Evolutionary conservation across 2,113 vertebrate species (phyloP), one percentile per base, ranked within the genome.

Genomic region (Aphyosemion australe): DNA sequence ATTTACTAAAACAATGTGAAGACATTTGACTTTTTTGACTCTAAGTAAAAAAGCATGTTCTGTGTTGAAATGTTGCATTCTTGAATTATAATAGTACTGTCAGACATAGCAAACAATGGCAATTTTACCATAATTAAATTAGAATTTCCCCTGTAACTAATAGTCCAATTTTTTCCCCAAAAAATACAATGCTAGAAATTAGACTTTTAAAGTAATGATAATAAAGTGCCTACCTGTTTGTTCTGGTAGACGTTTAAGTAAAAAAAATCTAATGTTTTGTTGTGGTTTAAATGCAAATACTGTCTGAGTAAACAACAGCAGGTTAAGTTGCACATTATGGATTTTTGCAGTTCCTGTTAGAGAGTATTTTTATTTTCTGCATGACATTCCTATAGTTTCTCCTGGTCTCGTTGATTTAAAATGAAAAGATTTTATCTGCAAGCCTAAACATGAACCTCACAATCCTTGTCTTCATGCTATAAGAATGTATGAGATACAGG

Each of bases 241-340:
- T 31, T 54, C 19, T 37, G 53, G 45, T 26, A 10, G 21, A 56
- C 54, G n/a, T 15, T 41, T 18, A 52, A 21, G 15, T 51, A 31
- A 12, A 12, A 39, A 16, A 10, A 52, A 59, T 62, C n/a, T 8
- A 15, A 21, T n/a, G 6, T 18, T 48, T 48, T 53, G 10, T 5
- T 46, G 18, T 55, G 48, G 61, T 42, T 76, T 53, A 9, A 46
- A 51, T 52, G 37, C 48, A 75, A 84, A 72, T 69, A 56, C 37
- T 34, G 8, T 16, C 18, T 32, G 31, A 34, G 5, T 26, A 61
- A 68, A 61, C 3, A 32, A 31, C 50, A 53, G 65, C 34, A 31
- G 26, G 41, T 49, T 54, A 5, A 16, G 15, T n/a, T 6, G 1
- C 9, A n/a, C 5, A 15, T 34, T 12, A 10, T 10, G 4, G 20